Conservation (phyloP, 2,888 invertebrate genomes). For the Scaptomyza caliginosa region DNA sequence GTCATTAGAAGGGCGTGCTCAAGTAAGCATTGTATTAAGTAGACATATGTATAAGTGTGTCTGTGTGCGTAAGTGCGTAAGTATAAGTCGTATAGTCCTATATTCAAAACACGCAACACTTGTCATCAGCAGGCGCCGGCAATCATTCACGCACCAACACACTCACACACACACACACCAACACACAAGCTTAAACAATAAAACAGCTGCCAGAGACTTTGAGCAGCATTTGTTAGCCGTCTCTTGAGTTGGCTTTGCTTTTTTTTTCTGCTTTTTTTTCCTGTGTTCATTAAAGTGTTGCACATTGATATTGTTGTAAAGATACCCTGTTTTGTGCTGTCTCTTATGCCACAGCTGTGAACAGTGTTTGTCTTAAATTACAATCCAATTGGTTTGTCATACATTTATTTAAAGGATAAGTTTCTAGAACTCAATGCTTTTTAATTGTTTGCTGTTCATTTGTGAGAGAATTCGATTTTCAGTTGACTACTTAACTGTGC, state of each 20-base stretch:
- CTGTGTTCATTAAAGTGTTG: slow-evolving; percentile 49
- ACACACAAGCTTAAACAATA: slow-evolving; percentile 39
- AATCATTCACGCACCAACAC: slow-evolving; percentile 62
- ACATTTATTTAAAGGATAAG: slow-evolving; percentile 9
- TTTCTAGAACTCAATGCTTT: not conserved
- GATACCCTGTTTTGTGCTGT: slow-evolving; percentile 24
- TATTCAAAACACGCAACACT: slow-evolving; percentile 79
- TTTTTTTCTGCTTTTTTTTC: slow-evolving; percentile 15
- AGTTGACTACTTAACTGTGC: slow-evolving; percentile 55
- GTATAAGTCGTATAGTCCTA: slow-evolving; percentile 48
- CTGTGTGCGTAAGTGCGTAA: slow-evolving; percentile 16
- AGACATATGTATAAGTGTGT: slow-evolving; percentile 2
- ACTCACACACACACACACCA: slow-evolving; percentile 4
- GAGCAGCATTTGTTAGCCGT: slow-evolving; percentile 34
- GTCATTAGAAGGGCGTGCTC: slow-evolving; percentile 57
- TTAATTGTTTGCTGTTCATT: slow-evolving; percentile 30
- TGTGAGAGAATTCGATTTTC: slow-evolving; percentile 50
- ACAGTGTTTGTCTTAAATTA: too few species aligned
- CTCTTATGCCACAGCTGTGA: too few species aligned
- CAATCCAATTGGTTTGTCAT: too few species aligned
- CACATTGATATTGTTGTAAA: slow-evolving; percentile 4
- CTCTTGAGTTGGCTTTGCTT: slow-evolving; percentile 26
- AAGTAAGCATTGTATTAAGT: slow-evolving; percentile 16
- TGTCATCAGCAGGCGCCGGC: slow-evolving; percentile 74
- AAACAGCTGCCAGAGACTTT: slow-evolving; percentile 39